Conservation (phyloP, 2,888 invertebrate species). For the Apodemia hepburni region DNA sequence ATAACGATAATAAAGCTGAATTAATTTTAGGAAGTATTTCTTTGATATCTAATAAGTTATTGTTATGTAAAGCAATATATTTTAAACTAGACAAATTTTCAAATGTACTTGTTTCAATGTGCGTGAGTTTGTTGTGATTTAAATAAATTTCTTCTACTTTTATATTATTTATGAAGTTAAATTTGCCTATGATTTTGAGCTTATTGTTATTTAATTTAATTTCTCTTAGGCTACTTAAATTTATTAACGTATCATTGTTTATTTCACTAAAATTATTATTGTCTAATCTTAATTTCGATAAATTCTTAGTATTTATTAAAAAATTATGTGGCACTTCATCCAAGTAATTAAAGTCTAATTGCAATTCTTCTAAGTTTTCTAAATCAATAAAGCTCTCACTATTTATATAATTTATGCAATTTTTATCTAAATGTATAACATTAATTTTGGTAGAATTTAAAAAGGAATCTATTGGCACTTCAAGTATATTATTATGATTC, state of each 20-base stretch:
- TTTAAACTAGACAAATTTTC: constrained; percentile 86
- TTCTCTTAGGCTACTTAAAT: constrained; percentile 86
- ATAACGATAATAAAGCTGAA: constrained; percentile 86
- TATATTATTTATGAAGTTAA: constrained; percentile 88
- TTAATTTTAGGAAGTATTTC: constrained; percentile 88
- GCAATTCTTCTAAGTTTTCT: constrained; percentile 87
- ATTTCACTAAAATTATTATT: constrained; percentile 90
- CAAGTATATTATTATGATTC: constrained; percentile 93
- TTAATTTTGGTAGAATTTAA: constrained; percentile 88
- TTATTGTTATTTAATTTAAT: constrained; percentile 91
- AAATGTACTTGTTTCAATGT: constrained; percentile 90
- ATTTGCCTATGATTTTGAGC: constrained; percentile 85
- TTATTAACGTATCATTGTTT: constrained; percentile 89
- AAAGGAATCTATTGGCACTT: constrained; percentile 91
- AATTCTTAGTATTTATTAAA: constrained; percentile 86
- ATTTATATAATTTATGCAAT: constrained; percentile 91
- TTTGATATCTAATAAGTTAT: constrained; percentile 86
- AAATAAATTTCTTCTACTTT: constrained; percentile 90
- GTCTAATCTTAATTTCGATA: constrained; percentile 91
- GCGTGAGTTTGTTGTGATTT: constrained; percentile 91
- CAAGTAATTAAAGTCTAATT: constrained; percentile 92
- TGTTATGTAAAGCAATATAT: constrained; percentile 91
- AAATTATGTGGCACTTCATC: constrained; percentile 89
- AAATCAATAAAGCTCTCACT: constrained; percentile 88
- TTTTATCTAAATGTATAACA: constrained; percentile 91